Evolutionary conservation across 2,113 vertebrate species (phyloP), one percentile per base, ranked within the genome.

Genomic region (Rhodinocichla rosea): DNA sequence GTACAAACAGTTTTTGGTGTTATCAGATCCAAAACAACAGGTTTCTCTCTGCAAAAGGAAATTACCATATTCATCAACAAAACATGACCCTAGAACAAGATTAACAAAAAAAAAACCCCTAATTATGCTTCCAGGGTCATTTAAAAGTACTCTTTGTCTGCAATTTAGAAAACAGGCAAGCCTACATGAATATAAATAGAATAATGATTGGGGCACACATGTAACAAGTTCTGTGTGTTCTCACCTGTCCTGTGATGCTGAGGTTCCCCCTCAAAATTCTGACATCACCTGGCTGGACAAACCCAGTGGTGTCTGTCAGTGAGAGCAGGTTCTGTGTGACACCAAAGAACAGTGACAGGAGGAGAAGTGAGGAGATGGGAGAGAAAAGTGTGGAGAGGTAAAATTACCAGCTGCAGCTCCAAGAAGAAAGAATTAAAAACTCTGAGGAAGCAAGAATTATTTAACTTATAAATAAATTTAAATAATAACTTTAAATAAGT

Each of bases 21-120:
- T 90, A 55, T 1, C 30, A 47, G 50, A 79, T 74, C 23, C 17
- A 90, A 67, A 94, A 67, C 6, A 69, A 49, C 15, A 64, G 3
- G 44, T 23, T 57, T 65, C 27, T 76, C 90, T 70, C 73, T 70
- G 62, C n/a, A 52, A 91, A 96, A 92, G 62, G 49, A 93, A 93
- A 81, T 85, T 95, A 96, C 52, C 73, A 91, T 82, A 75, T 83
- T 95, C 27, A 67, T 57, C 78, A 90, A 52, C 67, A 93, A 74
- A 90, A 86, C 28, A 45, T 10, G 22, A 92, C 63, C 47, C 52
- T 52, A 32, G 39, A 89, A 63, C 20, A 60, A 76, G 70, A 59
- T 62, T 56, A 76, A 65, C 27, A 77, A 68, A 33, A 62, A 90
- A 15, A 2, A 14, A 2, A 21, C 5, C 10, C 14, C 28, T 44